Evolutionary conservation across 1,140 invertebrate species (phyloP).

Genomic region (Pachyrhynchus sulphureomaculatus): DNA sequence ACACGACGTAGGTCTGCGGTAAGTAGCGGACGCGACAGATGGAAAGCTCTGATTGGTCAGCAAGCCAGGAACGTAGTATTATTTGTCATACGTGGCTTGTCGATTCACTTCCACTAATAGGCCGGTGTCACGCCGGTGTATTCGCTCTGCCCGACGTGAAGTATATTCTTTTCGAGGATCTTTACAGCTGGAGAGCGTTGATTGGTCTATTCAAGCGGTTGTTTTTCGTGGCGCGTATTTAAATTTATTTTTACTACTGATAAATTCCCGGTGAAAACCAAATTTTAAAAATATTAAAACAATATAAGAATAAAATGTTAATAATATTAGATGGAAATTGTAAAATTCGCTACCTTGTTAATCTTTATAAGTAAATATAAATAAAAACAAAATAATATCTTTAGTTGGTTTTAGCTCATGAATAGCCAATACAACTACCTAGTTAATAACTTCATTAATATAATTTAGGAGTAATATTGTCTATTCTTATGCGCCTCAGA

Average conservation of each 20-base stretch:
- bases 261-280: too few relatives aligned
- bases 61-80: neutral
- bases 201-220: constrained; percentile 38
- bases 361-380: too few relatives aligned
- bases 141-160: constrained; percentile 27
- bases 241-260: constrained; percentile 1
- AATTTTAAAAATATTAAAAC: too few relatives aligned
- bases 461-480: too few relatives aligned
- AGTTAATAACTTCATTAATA: too few relatives aligned
- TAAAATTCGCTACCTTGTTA: too few relatives aligned
- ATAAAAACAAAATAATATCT: too few relatives aligned
- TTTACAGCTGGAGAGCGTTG: constrained; percentile 44
- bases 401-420: too few relatives aligned
- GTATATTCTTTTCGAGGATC: constrained; percentile 9
- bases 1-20: constrained; percentile 25
- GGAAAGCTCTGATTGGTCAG: constrained; percentile 48
- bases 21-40: constrained; percentile 44
- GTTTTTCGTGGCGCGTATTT: constrained; percentile 22
- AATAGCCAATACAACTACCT: too few relatives aligned
- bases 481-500: too few relatives aligned
- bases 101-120: constrained; percentile 13
- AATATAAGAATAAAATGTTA: too few relatives aligned
- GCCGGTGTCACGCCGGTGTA: neutral
- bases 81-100: constrained; percentile 31
- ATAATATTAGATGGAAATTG: too few relatives aligned